phyloP scores from a whole-genome alignment of 1,140 invertebrate genomes.

The Drosophila persimilis region DNA sequence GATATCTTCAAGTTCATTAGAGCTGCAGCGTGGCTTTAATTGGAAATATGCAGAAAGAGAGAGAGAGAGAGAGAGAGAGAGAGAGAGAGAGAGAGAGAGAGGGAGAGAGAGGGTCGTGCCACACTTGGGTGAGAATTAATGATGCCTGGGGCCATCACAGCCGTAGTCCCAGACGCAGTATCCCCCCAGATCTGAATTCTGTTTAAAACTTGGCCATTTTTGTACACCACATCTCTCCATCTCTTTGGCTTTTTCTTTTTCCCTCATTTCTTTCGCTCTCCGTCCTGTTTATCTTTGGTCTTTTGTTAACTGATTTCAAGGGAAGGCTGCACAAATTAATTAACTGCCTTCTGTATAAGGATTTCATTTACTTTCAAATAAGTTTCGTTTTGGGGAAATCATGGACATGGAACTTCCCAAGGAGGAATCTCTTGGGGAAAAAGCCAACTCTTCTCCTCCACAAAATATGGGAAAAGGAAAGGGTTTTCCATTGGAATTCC shows the following conservation, averaged over 20 bases:
- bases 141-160: slow-evolving; percentile 58
- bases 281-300: slow-evolving; percentile 34
- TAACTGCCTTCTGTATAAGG: slow-evolving; percentile 64
- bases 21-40: slow-evolving; percentile 78
- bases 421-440: no score
- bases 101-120: slow-evolving; percentile 33
- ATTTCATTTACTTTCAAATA: slow-evolving; percentile 28
- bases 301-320: slow-evolving; percentile 74
- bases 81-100: background rate
- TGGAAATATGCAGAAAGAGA: slow-evolving; percentile 61
- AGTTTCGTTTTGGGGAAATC: slow-evolving; percentile 23
- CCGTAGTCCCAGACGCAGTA: background rate
- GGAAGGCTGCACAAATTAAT: slow-evolving; percentile 58
- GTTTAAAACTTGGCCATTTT: slow-evolving; percentile 67
- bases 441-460: no score
- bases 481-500: no score
- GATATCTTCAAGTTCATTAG: slow-evolving; percentile 82
- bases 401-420: background rate
- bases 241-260: slow-evolving; percentile 8
- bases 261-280: background rate
- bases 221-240: slow-evolving; percentile 3
- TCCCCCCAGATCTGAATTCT: slow-evolving; percentile 51
- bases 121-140: slow-evolving; percentile 82
- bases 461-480: no score
- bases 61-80: background rate